Conservation (phyloP, 2,888 invertebrate species). For the Diplolepis rosae region DNA sequence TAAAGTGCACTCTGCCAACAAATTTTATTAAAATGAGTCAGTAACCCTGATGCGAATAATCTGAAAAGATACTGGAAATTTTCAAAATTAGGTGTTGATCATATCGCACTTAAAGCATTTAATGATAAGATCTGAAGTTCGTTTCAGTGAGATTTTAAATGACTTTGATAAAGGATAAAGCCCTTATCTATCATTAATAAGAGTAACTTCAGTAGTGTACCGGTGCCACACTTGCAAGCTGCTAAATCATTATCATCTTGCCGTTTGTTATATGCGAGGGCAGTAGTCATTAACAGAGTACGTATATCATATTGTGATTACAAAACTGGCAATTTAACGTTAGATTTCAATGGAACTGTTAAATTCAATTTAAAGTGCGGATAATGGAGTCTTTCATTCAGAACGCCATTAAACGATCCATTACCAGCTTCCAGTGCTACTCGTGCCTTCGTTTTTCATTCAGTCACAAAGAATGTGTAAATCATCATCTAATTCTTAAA, state of each 20-base stretch:
- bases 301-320: background rate
- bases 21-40: background rate
- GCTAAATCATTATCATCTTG: conserved; percentile 26
- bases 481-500: background rate
- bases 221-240: background rate
- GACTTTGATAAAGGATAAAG: background rate
- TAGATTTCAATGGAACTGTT: conserved; percentile 24
- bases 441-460: background rate
- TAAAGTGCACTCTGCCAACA: too few relatives aligned
- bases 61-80: background rate
- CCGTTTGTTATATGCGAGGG: background rate
- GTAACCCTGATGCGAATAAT: conserved; percentile 14
- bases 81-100: conserved; percentile 66
- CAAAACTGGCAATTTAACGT: conserved; percentile 14
- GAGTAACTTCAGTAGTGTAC: conserved; percentile 10
- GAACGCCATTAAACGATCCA: background rate
- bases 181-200: conserved; percentile 30
- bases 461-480: conserved; percentile 5
- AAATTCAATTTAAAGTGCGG: conserved; percentile 3
- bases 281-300: background rate
- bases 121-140: conserved; percentile 60
- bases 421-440: conserved; percentile 3
- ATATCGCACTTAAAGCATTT: conserved; percentile 64
- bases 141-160: conserved; percentile 20
- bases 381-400: conserved; percentile 23